Base-by-base conservation (phyloP, 2,888 invertebrate species). In the Mythimna albipuncta region DNA sequence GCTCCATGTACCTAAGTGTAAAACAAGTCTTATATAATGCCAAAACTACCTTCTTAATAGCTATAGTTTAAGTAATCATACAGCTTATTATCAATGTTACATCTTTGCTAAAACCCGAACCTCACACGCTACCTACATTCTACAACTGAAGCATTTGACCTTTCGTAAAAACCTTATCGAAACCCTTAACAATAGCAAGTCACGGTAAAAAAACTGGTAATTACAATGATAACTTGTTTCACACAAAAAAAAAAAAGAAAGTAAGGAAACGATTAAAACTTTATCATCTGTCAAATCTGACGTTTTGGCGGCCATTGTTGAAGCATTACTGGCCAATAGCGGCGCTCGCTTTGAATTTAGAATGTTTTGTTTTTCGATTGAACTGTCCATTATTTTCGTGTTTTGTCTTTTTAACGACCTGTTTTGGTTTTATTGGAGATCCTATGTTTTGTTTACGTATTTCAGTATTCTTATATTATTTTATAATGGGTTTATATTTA, bases 221-320 rank as follows among this genome's bases (percentile, higher is more conserved):
- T 83, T 86, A 87, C 73, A 71, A 74, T 80, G 83, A 84, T 86
- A 83, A 75, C 84, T 80, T 88, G 79, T 88, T 81, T 80, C 79
- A 77, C 81, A 79, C 75, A 44, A 19, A 47, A 47, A 81, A n/a
- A n/a, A n/a, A 83, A 83, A 86, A 83, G 87, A 81, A 78, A 84
- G 74, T 75, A 64, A 77, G 71, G 70, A 83, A 87, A 83, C 81
- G 71, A 83, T 85, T 81, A 69, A 80, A 86, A 83, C 77, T 81
- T 92, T 94, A 94, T 94, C 94, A 83, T 77, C 89, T 91, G 91
- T 94, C 93, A 94, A 90, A 94, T 95, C 95, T 94, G 94, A 94
- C 94, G 88, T 91, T 92, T 92, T 80, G 88, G 89, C 90, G 88
- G 91, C 94, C 92, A 94, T 94, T 94, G 93, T 93, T 93, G 87